phyloP scores from a whole-genome alignment of 2,888 invertebrate species.

The Heteromurus nitidus region DNA sequence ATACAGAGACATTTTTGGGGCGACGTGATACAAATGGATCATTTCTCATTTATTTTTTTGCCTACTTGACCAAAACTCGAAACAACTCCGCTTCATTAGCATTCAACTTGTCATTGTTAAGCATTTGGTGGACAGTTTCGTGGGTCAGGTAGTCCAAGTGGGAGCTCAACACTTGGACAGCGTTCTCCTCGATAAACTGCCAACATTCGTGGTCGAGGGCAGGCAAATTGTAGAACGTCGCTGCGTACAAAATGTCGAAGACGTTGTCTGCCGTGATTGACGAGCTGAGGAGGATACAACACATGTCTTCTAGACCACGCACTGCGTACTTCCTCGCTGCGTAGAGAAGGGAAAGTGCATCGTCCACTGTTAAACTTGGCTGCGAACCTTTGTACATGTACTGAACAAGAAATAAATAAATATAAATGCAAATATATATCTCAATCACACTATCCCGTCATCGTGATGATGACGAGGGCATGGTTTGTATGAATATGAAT shows the following conservation, averaged over 20 bases:
- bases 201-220: conserved; percentile 63
- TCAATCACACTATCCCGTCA: too few relatives aligned
- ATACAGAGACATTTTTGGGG: background rate
- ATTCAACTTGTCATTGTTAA: conserved; percentile 66
- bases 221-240: conserved; percentile 64
- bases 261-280: conserved; percentile 67
- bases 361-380: conserved; percentile 57
- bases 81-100: conserved; percentile 68
- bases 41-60: background rate
- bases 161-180: conserved; percentile 60
- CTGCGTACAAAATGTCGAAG: conserved; percentile 68
- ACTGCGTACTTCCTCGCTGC: conserved; percentile 69
- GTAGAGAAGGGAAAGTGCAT: conserved; percentile 63
- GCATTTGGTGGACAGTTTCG: conserved; percentile 56
- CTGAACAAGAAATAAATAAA: too few relatives aligned
- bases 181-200: conserved; percentile 68
- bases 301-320: conserved; percentile 68
- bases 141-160: conserved; percentile 62
- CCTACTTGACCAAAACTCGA: conserved; percentile 56
- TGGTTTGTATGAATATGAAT: background rate
- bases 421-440: too few relatives aligned
- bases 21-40: conserved; percentile 3
- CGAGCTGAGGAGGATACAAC: conserved; percentile 64
- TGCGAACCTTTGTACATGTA: conserved; percentile 63
- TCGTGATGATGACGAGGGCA: too few relatives aligned